phyloP scores from a whole-genome alignment of 2,113 vertebrate species.

The Deroptyus accipitrinus region DNA sequence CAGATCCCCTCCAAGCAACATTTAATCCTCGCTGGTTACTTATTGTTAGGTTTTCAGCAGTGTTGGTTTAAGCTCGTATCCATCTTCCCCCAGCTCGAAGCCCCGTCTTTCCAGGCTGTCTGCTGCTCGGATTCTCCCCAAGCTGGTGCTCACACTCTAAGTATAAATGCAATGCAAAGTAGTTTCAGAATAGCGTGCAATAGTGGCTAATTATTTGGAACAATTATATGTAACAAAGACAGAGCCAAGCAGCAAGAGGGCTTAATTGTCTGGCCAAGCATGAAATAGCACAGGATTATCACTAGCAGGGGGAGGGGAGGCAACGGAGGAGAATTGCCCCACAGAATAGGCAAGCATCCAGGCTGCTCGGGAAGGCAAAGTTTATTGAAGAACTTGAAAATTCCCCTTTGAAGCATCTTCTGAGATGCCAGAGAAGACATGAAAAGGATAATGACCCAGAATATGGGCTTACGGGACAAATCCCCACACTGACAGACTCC shows the following conservation, averaged over 20 bases:
- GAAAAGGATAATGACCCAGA: slow-evolving; percentile 66
- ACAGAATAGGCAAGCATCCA: slow-evolving; percentile 64
- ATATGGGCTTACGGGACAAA: slow-evolving; percentile 62
- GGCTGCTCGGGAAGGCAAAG: slow-evolving; percentile 41
- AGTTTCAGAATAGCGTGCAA: slow-evolving; percentile 58
- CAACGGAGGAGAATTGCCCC: slow-evolving; percentile 43
- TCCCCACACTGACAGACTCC: slow-evolving; percentile 22
- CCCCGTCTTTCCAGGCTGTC: slow-evolving; percentile 44
- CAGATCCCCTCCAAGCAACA: background rate
- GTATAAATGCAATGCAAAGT: slow-evolving; percentile 65
- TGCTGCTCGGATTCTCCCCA: slow-evolving; percentile 34
- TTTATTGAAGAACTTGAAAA: slow-evolving; percentile 65
- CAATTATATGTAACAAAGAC: slow-evolving; percentile 70
- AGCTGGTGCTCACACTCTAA: slow-evolving; percentile 56
- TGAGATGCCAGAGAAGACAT: slow-evolving; percentile 49
- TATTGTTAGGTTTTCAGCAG: background rate
- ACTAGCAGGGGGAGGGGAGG: slow-evolving; percentile 60
- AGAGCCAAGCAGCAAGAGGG: slow-evolving; percentile 68
- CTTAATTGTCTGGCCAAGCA: slow-evolving; percentile 71
- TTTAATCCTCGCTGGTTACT: background rate
- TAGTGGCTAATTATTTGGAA: slow-evolving; percentile 70
- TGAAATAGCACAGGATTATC: slow-evolving; percentile 70
- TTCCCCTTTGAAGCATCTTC: slow-evolving; percentile 58
- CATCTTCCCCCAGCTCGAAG: background rate
- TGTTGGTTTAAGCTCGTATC: slow-evolving; percentile 1